phyloP scores from a whole-genome alignment of 2,113 vertebrate species.

The Puntigrus tetrazona region DNA sequence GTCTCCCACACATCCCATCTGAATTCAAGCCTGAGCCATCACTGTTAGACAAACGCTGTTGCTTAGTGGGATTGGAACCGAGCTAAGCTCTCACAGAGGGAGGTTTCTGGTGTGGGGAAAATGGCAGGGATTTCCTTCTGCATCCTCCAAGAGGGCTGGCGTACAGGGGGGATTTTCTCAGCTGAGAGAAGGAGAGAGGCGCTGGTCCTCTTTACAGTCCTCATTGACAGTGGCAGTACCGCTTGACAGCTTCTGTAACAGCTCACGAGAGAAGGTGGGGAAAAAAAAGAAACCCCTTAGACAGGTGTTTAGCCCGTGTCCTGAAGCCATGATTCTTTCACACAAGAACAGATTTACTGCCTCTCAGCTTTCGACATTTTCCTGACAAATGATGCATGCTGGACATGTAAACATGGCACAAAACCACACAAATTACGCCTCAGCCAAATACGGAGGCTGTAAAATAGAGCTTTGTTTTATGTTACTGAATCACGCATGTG shows the following conservation, averaged over 20 bases:
- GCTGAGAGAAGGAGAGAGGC: background rate
- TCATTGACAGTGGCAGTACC: constrained; percentile 1
- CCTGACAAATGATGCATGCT: background rate
- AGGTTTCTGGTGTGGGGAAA: constrained; percentile 10
- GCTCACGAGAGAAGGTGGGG: background rate
- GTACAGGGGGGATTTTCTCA: constrained; percentile 25
- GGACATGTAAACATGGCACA: background rate
- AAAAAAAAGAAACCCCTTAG: background rate
- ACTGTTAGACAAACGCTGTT: background rate
- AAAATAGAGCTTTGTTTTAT: constrained; percentile 8
- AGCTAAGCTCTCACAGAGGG: constrained; percentile 14
- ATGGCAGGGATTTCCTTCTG: constrained; percentile 26
- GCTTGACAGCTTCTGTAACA: background rate
- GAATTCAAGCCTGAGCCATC: background rate
- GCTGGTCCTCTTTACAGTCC: constrained; percentile 1
- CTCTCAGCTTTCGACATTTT: background rate
- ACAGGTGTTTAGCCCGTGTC: constrained; percentile 4
- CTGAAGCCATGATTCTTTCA: background rate
- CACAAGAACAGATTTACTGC: background rate
- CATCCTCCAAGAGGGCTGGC: constrained; percentile 14
- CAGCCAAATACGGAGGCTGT: constrained; percentile 1
- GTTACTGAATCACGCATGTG: background rate
- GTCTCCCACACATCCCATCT: background rate
- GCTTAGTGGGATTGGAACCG: background rate
- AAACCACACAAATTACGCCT: background rate